Base-by-base conservation (phyloP, 2,113 vertebrate species). In the Monopterus albus region DNA sequence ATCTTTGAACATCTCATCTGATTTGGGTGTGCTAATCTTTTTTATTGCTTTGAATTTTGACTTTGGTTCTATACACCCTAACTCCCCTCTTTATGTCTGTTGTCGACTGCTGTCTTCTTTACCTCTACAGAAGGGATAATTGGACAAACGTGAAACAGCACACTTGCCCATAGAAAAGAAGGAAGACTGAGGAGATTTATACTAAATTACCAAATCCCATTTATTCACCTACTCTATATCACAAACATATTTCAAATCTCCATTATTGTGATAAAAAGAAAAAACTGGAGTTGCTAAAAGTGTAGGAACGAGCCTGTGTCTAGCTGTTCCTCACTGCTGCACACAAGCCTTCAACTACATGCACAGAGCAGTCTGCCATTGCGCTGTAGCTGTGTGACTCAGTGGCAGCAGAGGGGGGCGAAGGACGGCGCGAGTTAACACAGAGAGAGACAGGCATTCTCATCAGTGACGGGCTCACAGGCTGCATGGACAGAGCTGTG, bases 401-500 rank as follows among this genome's bases (percentile, higher is more conserved):
- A 23, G 80, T 72, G 65, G 71, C 81, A 78, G 78, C 78, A 57
- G 76, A 77, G 84, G 56, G 75, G 70, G 69, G 65, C 11, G 72
- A 79, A 67, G 76, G 83, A 82, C 82, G 38, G 82, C 18, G 23
- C 68, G 72, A 76, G 84, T 86, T 73, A 74, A 76, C 60, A 64
- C 46, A 42, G 70, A 76, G 78, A 82, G 82, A 87, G 70, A 83
- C 69, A 66, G 78, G 68, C 65, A 63, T 86, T 84, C 85, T 87
- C 79, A 79, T 82, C 81, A 62, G 85, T 85, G 79, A 83, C 82
- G 60, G 82, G 76, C 85, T 87, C 83, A 47, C 67, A 51, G 81
- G 79, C 78, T 87, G 84, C 70, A 43, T 71, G 85, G 83, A 86
- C 79, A 35, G 88, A 89, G 68, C 88, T 75, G 78, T 79, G 87